These are phyloP conservation scores for Amphiprion clarkii DNA, from an alignment of 2,797 vertebrate genomes.

Conservation along the genomic window DNA sequence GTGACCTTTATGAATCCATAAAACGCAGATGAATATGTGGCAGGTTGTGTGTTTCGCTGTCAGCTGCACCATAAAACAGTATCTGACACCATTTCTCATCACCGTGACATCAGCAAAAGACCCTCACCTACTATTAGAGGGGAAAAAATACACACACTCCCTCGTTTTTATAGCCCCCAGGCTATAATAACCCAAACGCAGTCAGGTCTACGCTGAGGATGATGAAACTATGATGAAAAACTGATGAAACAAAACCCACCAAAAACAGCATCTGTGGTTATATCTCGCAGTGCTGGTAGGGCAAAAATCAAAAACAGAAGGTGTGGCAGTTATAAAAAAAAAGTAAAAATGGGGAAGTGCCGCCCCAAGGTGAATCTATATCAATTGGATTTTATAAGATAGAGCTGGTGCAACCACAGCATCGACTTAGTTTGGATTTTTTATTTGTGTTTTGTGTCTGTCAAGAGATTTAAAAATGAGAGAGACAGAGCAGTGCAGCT, in stretches of 20 bases:
- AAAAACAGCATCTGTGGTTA: slow-evolving; percentile 34
- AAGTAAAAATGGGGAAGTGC: not conserved
- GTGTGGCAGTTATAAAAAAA: slow-evolving; percentile 18
- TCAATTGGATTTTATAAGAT: slow-evolving; percentile 46
- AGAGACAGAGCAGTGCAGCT: slow-evolving; percentile 23
- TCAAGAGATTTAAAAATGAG: slow-evolving; percentile 40
- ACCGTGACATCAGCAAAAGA: slow-evolving; percentile 29
- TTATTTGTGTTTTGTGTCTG: slow-evolving; percentile 48
- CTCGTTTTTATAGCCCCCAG: slow-evolving; percentile 22
- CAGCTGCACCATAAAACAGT: not conserved
- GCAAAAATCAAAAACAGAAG: slow-evolving; percentile 23
- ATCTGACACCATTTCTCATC: slow-evolving; percentile 26
- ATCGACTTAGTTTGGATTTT: slow-evolving; percentile 36
- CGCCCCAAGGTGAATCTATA: slow-evolving; percentile 45
- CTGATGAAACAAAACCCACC: slow-evolving; percentile 53
- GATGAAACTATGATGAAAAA: slow-evolving; percentile 62
- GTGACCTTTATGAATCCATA: slow-evolving; percentile 13
- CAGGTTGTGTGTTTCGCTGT: slow-evolving; percentile 22
- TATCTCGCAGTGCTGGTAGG: not conserved
- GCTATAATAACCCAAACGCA: slow-evolving; percentile 25
- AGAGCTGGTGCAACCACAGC: slow-evolving; percentile 10
- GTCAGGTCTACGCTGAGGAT: slow-evolving; percentile 31
- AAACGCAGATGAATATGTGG: not conserved
- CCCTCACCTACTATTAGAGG: not conserved
- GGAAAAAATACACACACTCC: not conserved